These are phyloP conservation scores for Brachionus sp. DNA, from an alignment of 1,140 invertebrate species.

Conservation along the genomic window DNA sequence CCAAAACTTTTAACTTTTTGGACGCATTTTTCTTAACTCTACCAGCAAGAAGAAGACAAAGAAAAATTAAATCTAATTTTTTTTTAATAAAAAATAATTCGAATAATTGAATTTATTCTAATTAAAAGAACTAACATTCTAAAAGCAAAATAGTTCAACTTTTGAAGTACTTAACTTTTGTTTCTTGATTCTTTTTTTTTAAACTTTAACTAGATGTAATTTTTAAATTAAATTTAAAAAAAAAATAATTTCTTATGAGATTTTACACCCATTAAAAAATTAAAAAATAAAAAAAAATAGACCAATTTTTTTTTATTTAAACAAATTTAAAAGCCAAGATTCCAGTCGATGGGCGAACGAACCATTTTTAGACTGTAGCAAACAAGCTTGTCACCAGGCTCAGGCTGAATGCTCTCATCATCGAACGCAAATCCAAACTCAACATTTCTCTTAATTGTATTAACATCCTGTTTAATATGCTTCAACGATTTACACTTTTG, in stretches of 20 bases:
- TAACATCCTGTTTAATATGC: constrained; percentile 83
- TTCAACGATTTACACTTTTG: constrained; percentile 70
- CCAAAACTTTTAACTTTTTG: too few relatives aligned
- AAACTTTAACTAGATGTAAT: too few relatives aligned
- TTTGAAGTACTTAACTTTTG: too few relatives aligned
- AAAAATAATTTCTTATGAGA: neutral
- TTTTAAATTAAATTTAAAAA: too few relatives aligned
- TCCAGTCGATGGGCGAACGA: constrained; percentile 70
- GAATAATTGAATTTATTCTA: too few relatives aligned
- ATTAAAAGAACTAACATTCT: too few relatives aligned
- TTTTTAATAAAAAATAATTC: too few relatives aligned
- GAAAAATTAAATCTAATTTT: too few relatives aligned
- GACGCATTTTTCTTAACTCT: too few relatives aligned
- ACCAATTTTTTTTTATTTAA: neutral
- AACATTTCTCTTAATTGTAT: constrained; percentile 73
- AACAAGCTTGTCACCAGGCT: constrained; percentile 73
- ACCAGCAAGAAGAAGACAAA: too few relatives aligned
- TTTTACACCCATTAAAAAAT: constrained; percentile 22
- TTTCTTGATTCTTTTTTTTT: too few relatives aligned
- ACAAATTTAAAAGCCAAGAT: constrained; percentile 69
- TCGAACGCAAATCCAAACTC: constrained; percentile 81
- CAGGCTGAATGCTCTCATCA: constrained; percentile 65
- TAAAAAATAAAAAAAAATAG: neutral
- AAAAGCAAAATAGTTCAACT: too few relatives aligned
- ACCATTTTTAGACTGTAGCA: constrained; percentile 71